A percentile compares a stretch with the other conserved stretches of the same genome.
phyloP scores from a whole-genome alignment of 2,888 invertebrate species.

The Clostera curtula region DNA sequence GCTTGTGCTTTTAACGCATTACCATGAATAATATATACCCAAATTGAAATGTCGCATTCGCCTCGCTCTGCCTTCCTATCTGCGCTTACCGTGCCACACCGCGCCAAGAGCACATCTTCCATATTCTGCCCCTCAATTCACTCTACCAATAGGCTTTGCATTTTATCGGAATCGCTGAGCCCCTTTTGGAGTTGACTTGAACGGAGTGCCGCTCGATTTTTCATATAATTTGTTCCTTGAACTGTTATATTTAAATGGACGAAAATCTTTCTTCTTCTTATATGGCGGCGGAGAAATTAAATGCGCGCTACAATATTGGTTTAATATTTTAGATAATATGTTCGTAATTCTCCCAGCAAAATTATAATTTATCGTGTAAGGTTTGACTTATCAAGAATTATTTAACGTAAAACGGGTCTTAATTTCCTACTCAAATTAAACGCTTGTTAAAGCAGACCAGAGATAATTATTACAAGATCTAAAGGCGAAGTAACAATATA shows the following conservation, averaged over 20 bases:
- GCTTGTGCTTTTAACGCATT: constrained; percentile 71
- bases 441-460: constrained; percentile 58
- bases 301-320: too few relatives aligned
- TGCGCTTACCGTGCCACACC: constrained; percentile 31
- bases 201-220: constrained; percentile 23
- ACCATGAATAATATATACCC: constrained; percentile 73
- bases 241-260: too few relatives aligned
- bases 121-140: constrained; percentile 52
- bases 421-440: constrained; percentile 60
- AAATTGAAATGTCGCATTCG: constrained; percentile 74
- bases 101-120: constrained; percentile 34
- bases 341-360: constrained; percentile 20
- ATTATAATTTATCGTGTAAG: constrained; percentile 32
- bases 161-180: constrained; percentile 52
- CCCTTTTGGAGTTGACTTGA: constrained; percentile 29
- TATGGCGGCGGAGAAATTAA: too few relatives aligned
- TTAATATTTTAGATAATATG: too few relatives aligned
- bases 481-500: constrained; percentile 63
- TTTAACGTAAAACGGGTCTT: constrained; percentile 43
- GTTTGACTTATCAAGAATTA: constrained; percentile 37
- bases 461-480: constrained; percentile 65
- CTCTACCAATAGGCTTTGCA: constrained; percentile 59
- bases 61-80: constrained; percentile 63
- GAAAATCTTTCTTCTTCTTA: too few relatives aligned
- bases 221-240: too few relatives aligned